Conservation (phyloP, 2,113 vertebrate genomes). For the Podarcis cretensis region DNA sequence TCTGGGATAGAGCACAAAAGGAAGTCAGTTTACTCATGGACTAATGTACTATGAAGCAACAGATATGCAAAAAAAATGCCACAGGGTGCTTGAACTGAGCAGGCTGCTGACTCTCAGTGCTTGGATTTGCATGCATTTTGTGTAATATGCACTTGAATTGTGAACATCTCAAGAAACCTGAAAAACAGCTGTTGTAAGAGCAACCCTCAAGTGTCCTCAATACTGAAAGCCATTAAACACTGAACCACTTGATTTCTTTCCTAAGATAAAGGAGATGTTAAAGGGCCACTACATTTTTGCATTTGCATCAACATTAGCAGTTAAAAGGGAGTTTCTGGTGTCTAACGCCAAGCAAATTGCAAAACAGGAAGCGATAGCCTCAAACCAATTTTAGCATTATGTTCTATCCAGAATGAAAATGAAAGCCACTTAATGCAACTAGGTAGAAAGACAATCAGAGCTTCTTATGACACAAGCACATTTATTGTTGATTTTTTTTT, state of each 20-base stretch:
- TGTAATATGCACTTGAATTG: background rate
- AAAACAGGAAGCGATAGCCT: background rate
- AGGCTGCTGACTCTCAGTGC: background rate
- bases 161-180: background rate
- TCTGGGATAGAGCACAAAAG: background rate
- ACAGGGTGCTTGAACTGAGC: background rate
- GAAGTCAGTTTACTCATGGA: background rate
- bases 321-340: background rate
- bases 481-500: background rate
- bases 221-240: background rate
- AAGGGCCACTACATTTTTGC: background rate
- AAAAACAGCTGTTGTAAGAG: conserved; percentile 16
- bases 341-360: background rate
- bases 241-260: background rate
- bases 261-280: conserved; percentile 12
- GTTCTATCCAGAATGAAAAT: background rate
- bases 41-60: background rate
- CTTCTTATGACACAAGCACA: background rate
- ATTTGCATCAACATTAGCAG: background rate
- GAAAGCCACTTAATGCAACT: background rate
- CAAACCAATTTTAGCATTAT: background rate
- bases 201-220: background rate
- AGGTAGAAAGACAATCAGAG: conserved; percentile 13
- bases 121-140: background rate
- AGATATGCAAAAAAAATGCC: too few species aligned